phyloP scores from a whole-genome alignment of 2,113 vertebrate genomes.

The Tyto alba region DNA sequence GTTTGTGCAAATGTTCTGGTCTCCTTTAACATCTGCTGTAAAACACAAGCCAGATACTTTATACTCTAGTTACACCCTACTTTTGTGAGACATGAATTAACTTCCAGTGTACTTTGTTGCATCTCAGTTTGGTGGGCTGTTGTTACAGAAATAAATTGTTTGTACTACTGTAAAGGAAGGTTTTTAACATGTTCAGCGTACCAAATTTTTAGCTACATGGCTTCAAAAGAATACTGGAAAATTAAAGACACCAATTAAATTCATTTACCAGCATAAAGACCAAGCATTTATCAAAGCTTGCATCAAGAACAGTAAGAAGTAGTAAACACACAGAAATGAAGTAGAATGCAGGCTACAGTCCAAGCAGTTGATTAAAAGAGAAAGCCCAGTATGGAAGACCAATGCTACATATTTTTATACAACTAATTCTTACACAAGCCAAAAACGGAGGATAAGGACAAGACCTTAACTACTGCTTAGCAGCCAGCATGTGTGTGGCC shows the following conservation, averaged over 20 bases:
- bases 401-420: background rate
- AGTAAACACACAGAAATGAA: background rate
- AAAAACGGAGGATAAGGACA: background rate
- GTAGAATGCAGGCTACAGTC: background rate
- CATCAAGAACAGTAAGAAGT: background rate
- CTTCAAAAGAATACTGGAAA: background rate
- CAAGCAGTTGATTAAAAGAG: background rate
- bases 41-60: slow-evolving; percentile 28
- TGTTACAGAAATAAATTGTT: background rate
- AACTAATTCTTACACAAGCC: background rate
- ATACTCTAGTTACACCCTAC: background rate
- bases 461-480: background rate
- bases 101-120: background rate
- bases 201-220: background rate
- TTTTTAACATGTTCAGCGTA: background rate
- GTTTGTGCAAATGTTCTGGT: slow-evolving; percentile 25
- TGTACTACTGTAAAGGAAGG: background rate
- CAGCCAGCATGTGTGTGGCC: background rate
- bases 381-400: background rate
- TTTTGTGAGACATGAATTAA: background rate
- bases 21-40: slow-evolving; percentile 68
- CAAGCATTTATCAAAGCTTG: background rate
- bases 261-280: background rate
- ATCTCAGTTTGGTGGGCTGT: background rate
- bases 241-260: background rate